These are phyloP conservation scores for Clarias fuscus DNA, from an alignment of 2,797 vertebrate genomes.

Conservation along the genomic window DNA sequence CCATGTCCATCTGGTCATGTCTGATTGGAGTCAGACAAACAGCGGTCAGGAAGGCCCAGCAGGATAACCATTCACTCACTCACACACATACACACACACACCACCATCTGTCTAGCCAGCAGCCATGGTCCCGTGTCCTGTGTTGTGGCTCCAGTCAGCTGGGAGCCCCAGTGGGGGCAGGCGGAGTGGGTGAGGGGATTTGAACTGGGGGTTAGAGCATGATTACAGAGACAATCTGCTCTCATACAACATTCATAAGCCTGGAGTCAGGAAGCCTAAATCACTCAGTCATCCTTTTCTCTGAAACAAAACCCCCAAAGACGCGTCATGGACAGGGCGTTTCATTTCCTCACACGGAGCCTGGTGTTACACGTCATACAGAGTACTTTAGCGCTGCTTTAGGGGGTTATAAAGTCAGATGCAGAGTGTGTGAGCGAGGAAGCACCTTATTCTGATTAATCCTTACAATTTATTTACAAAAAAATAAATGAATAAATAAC, in stretches of 20 bases:
- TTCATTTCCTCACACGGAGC: slow-evolving; percentile 35
- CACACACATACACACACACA: slow-evolving; percentile 2
- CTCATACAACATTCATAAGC: slow-evolving; percentile 54
- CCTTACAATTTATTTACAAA: not conserved
- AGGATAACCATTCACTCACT: slow-evolving; percentile 30
- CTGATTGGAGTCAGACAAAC: slow-evolving; percentile 25
- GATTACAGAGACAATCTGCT: slow-evolving; percentile 52
- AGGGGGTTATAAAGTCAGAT: not conserved
- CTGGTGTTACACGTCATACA: slow-evolving; percentile 17
- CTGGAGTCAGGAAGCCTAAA: slow-evolving; percentile 31
- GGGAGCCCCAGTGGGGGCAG: slow-evolving; percentile 14
- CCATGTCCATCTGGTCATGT: slow-evolving; percentile 21
- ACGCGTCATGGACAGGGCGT: slow-evolving; percentile 17
- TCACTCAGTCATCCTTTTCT: slow-evolving; percentile 2
- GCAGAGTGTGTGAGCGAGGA: not conserved
- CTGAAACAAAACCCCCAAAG: slow-evolving; percentile 19
- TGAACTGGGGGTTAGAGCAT: slow-evolving; percentile 14
- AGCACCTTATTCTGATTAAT: not conserved
- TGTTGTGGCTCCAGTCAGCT: slow-evolving; percentile 40
- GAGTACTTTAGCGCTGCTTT: not conserved
- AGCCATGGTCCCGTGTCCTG: slow-evolving; percentile 30
- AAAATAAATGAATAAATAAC: not conserved
- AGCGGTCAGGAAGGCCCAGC: slow-evolving; percentile 21
- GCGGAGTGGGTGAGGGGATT: not conserved
- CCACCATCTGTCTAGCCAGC: slow-evolving; percentile 49